Base-by-base conservation (phyloP, 2,797 vertebrate species). In the Sebastes kiyomatsui region DNA sequence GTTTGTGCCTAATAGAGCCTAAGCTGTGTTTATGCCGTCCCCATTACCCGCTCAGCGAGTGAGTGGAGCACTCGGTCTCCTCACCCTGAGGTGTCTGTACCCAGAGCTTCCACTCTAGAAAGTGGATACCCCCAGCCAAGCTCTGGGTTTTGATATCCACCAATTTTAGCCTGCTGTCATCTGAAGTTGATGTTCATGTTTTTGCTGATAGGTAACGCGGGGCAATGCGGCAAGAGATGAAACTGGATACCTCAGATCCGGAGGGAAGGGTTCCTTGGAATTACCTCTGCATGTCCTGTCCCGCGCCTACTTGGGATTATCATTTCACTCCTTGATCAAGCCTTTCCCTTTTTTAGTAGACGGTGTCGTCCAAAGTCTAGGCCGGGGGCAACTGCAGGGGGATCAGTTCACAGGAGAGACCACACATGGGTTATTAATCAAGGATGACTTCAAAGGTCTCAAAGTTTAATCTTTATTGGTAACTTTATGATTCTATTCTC, bases 121-220 rank as follows among this genome's bases (percentile, higher is more conserved):
- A 96, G 82, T 27, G 73, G 92, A 95, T 76, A 93, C 84, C 61
- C 13, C 54, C 14, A 14, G 49, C 67, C 72, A 55, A 83, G 84
- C 84, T 80, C 62, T 27, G 80, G 75, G 60, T 90, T 95, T 94
- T 95, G 93, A 95, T 94, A 93, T 88, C 87, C 83, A 90, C 93
- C 91, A 88, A 85, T 94, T 96, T 95, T 96, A 96, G 94, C 92
- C 87, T 22, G 84, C 91, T 92, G 94, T 94, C 94, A 94, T 93
- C 89, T 92, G 84, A 91, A 92, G 92, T 93, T 93, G 94, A 93
- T 92, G 91, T 88, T 80, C 94, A 87, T 94, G 93, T 94, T 95
- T 94, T 91, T 90, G 88, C 91, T 92, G 94, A 94, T 92, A 84
- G 89, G 87, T 89, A 85, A 89, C 72, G 52, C 76, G 81, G 85